Percentiles rank a stretch among this genome's conserved stretches.
Conservation (phyloP, 1,140 invertebrate genomes). For the Drosophila sulfurigaster region DNA sequence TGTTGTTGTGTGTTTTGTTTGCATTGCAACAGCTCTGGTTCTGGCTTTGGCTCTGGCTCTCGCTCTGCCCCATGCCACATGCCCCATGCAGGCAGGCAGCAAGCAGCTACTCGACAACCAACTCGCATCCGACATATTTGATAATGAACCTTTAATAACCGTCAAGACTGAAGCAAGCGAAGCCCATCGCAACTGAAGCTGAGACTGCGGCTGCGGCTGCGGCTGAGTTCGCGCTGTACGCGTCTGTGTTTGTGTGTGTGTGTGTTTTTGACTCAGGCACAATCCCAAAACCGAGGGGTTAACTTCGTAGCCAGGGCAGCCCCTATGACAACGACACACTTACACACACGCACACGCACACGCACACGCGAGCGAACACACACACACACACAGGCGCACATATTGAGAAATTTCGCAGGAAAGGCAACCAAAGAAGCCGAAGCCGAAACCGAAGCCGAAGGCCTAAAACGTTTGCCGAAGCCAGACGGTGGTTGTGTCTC, state of each 20-base stretch:
- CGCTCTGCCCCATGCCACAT: conserved; percentile 1
- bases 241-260: no score
- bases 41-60: conserved; percentile 13
- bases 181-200: background rate
- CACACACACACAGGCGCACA: background rate
- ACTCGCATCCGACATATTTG: conserved; percentile 48
- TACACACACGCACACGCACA: conserved; percentile 20
- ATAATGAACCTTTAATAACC: conserved; percentile 71
- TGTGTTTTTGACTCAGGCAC: background rate
- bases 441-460: conserved; percentile 39
- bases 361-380: background rate
- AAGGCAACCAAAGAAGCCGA: conserved; percentile 19
- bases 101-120: conserved; percentile 22
- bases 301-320: conserved; percentile 48
- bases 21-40: conserved; percentile 28
- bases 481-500: conserved; percentile 17
- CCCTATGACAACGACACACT: conserved; percentile 33
- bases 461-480: conserved; percentile 22
- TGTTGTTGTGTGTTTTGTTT: conserved; percentile 47
- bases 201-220: background rate
- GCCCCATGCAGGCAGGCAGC: background rate
- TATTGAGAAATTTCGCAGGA: conserved; percentile 18
- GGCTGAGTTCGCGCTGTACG: background rate
- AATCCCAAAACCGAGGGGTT: conserved; percentile 16
- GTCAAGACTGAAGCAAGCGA: conserved; percentile 19